Conservation (phyloP, 2,888 invertebrate genomes). For the Eristalinus sepulchralis region DNA sequence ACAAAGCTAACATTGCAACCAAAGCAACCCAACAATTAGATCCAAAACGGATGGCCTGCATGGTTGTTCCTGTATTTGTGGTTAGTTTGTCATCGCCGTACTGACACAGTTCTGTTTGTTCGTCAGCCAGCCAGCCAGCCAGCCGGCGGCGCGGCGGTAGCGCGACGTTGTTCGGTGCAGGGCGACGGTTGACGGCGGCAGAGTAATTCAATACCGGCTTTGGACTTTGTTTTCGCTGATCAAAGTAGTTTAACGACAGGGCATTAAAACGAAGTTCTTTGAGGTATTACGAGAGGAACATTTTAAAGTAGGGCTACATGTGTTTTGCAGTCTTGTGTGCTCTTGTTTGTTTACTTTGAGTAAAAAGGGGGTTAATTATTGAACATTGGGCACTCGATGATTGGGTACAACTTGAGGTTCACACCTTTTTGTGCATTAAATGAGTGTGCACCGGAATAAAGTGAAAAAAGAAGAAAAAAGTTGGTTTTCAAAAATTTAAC, state of each 20-base stretch:
- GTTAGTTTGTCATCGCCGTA: conserved; percentile 45
- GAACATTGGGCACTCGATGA: background rate
- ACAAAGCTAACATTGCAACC: background rate
- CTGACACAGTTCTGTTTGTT: conserved; percentile 53
- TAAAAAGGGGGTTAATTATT: conserved; percentile 3
- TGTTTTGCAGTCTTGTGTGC: background rate
- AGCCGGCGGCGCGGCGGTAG: background rate
- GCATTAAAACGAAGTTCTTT: conserved; percentile 21
- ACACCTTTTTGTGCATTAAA: background rate
- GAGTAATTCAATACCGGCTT: conserved; percentile 43
- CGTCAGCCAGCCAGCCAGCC: too few species aligned
- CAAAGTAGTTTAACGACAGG: conserved; percentile 35
- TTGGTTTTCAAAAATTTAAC: too few species aligned
- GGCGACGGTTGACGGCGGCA: background rate
- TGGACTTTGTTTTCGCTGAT: conserved; percentile 48
- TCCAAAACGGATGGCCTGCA: conserved; percentile 15
- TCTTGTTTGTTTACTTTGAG: conserved; percentile 3
- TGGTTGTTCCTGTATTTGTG: conserved; percentile 24
- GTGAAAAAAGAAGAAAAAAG: background rate
- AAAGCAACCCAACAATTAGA: conserved; percentile 4
- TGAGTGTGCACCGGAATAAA: background rate
- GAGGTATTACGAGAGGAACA: conserved; percentile 35
- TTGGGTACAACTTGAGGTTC: background rate
- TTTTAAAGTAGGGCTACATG: conserved; percentile 22
- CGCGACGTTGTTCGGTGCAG: background rate